A percentile compares a stretch with the other conserved stretches of the same genome.
Conservation (phyloP, 53 echinoderm and acorn worm species). For the Paracentrotus lividus region DNA sequence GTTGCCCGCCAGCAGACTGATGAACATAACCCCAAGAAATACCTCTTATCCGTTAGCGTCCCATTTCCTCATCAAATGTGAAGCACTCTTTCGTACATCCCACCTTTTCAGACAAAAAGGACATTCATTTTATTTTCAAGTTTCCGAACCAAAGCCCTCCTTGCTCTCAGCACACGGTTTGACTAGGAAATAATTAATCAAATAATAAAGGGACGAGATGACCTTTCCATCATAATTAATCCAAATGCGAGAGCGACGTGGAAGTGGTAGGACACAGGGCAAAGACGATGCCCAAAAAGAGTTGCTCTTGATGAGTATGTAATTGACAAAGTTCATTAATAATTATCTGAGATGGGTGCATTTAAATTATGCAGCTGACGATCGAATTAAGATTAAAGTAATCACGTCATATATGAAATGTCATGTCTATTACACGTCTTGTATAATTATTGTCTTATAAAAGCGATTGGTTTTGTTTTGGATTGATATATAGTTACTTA, state of each 20-base stretch:
- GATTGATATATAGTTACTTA: no score
- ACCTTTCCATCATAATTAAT: constrained; percentile 32
- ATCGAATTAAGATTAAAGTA: constrained; percentile 23
- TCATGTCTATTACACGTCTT: neutral
- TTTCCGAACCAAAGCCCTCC: no score
- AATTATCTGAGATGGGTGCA: neutral
- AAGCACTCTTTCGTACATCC: neutral
- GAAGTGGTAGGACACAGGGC: neutral
- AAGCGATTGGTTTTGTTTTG: neutral
- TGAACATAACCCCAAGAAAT: no score
- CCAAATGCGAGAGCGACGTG: neutral
- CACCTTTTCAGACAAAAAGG: no score
- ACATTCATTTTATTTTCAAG: no score
- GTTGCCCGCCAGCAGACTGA: no score
- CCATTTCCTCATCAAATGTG: neutral
- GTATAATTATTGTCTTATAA: neutral
- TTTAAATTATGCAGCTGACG: neutral
- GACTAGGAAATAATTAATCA: constrained; percentile 19
- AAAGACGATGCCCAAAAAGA: neutral
- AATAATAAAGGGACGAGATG: constrained; percentile 6
- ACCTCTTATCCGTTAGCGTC: no score
- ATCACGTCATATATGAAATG: constrained; percentile 35
- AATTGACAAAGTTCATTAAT: constrained; percentile 48
- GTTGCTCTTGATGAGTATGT: constrained; percentile 16
- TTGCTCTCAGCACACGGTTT: no score